Evolutionary conservation across 2,113 vertebrate species (phyloP), one percentile per base, ranked within the genome.

Genomic region (Zingel zingel): DNA sequence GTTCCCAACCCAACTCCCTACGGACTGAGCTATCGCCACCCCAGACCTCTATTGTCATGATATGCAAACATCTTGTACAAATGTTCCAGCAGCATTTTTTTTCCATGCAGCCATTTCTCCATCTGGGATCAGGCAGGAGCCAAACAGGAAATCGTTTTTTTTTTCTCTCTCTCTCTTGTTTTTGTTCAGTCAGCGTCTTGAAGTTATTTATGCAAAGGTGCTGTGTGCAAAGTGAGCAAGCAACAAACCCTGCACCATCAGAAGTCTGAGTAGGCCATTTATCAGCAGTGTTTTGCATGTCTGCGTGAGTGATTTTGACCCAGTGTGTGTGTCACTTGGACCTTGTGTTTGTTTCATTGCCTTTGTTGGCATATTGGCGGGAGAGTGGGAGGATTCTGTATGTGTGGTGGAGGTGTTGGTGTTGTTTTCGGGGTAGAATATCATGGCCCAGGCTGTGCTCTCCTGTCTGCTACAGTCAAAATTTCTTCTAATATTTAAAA

Each of bases 201-300:
- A 74, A 72, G 54, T 62, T 76, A 69, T 83, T 73, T 63, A 85
- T 90, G 75, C 84, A 82, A 84, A 86, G 66, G 53, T 84, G 57
- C 62, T 65, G 48, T 63, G 57, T 54, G 65, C 54, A 73, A 23
- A 74, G 76, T 27, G 64, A 73, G 76, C 45, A 36, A 73, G 51
- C 36, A 70, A 72, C 25, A 10, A 62, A 53, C 19, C 33, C 30
- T 45, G 65, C 45, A 39, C 56, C 67, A 54, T 79, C 70, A 86
- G 33, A 74, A 85, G 74, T 48, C 54, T 62, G 47, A 59, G 36
- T 6, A 19, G 53, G n/a, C 45, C 68, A 71, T 81, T 85, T 86
- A 83, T 86, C 77, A 73, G 66, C 76, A 7, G 25, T 51, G 74
- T 23, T 85, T 85, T 85, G 84, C 80, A 87, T 87, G 70, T 89